Base-by-base conservation (phyloP, 2,888 invertebrate species). In the Tryphoninae sp. region DNA sequence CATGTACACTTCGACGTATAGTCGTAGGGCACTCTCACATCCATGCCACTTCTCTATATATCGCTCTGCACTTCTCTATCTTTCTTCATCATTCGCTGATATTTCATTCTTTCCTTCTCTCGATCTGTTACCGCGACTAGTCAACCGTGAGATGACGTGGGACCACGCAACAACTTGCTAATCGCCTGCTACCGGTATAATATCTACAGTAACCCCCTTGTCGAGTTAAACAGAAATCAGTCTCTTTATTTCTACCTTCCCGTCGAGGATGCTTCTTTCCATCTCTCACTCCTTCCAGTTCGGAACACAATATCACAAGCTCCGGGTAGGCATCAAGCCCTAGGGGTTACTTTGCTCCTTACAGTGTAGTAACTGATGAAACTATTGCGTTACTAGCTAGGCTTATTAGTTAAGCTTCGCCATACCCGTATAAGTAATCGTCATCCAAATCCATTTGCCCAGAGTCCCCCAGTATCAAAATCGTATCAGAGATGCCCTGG, bases 111-210 rank as follows among this genome's bases (percentile, higher is more conserved):
- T 72, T 62, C 62, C 76, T 76, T 58, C 40, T 77, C 62, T 19
- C 69, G 40, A 64, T 58, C 58, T 49, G 82, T 75, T 83, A 75
- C 67, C 75, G 87, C 86, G 87, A 86, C 88, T 88, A 89, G 89
- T 88, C 87, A 89, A 89, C 86, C 87, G 87, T 89, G 87, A 88
- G 87, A 90, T 88, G 89, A 89, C 87, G 87, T 86, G 88, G 85
- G 83, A 83, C 85, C 86, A 86, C 81, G 86, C 87, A 83, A 83
- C 83, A 83, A 87, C 85, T 88, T 84, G 86, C 84, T 87, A 88
- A 87, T 86, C 85, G 82, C 75, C 59, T 61, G 87, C 87, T 88
- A 87, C 89, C 84, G 86, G 83, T 85, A 72, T 78, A 78, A 62
- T 61, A 69, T 69, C 62, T 22, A 53, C 67, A 33, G 59, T 61